Base-by-base conservation (phyloP, 2,113 vertebrate genomes). In the Galbula dea region DNA sequence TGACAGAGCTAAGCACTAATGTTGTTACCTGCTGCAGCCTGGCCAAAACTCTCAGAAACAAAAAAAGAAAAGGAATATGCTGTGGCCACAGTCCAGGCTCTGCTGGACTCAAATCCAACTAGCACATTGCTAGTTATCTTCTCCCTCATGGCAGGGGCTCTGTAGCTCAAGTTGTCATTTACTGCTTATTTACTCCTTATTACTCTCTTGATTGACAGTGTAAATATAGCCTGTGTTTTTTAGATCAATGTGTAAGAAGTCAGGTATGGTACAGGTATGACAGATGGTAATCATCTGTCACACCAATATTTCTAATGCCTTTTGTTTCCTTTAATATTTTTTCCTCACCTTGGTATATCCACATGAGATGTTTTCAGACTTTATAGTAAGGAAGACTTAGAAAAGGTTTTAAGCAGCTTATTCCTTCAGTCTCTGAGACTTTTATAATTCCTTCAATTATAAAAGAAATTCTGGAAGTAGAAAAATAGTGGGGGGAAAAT, bases 71-170 rank as follows among this genome's bases (percentile, higher is more conserved):
- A 45, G 13, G 52, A 63, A 86, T 67, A 48, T 10, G 9, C 18
- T 69, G 49, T 8, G 7, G 27, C 21, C 34, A 21, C 18, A 30
- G 26, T 14, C 30, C 20, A 19, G 22, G 22, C 51, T 87, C 37
- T 66, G 75, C 45, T 51, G 23, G 26, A 68, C 29, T 63, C 11
- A 18, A 45, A 16, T 59, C 18, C 86, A 34, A 30, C 3, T 46
- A 54, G 12, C 1, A 1, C 26, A 36, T 45, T 2, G 0, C 12
- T 65, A 15, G 22, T 63, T 41, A 29, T 13, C 20, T 55, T 77
- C 9, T 65, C 12, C 13, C 21, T 52, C 21, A 11, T 3, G 5
- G 1, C 7, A n/a, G 10, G 2, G 8, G 11, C 11, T 58, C 46
- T 72, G 63, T 52, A 48, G 7, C 8, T 69, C 19, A 57, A 59